Conservation (phyloP, 2,888 invertebrate species). For the Xiphydria camelus region DNA sequence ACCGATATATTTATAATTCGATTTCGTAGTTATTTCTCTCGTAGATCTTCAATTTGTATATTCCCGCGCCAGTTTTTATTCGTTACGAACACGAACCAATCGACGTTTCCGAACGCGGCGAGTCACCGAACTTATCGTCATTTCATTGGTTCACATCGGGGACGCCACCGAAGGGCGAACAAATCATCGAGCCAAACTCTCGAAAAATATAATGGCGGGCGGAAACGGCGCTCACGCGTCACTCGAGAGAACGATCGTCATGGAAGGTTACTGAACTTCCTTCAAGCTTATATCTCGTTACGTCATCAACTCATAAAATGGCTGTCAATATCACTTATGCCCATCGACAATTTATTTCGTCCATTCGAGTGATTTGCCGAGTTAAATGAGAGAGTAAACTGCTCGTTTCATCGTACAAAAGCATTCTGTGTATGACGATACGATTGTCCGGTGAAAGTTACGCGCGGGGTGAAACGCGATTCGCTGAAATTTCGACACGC, state of each 20-base stretch:
- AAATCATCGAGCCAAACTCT: too few relatives aligned
- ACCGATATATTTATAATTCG: too few relatives aligned
- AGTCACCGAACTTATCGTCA: too few relatives aligned
- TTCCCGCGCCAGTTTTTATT: too few relatives aligned
- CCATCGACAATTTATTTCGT: not conserved
- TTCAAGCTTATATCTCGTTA: slow-evolving; percentile 21
- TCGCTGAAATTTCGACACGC: not conserved
- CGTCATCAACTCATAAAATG: slow-evolving; percentile 30
- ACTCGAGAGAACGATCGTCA: slow-evolving; percentile 9
- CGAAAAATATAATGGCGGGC: not conserved
- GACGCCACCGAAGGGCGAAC: too few relatives aligned
- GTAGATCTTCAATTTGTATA: too few relatives aligned
- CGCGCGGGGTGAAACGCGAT: not conserved
- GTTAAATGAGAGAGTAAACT: not conserved
- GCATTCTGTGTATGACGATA: not conserved
- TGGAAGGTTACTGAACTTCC: slow-evolving; percentile 17
- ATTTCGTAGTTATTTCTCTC: too few relatives aligned
- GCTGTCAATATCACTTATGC: slow-evolving; percentile 21
- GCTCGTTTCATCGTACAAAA: too few relatives aligned
- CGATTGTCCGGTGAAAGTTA: not conserved
- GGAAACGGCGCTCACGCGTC: not conserved
- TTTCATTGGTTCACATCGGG: too few relatives aligned
- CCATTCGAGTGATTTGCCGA: not conserved
- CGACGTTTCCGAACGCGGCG: too few relatives aligned
- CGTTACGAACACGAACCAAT: too few relatives aligned